Percentiles rank a stretch among this genome's conserved stretches.
phyloP scores from a whole-genome alignment of 1,140 invertebrate genomes.

The Drosophila obscura region DNA sequence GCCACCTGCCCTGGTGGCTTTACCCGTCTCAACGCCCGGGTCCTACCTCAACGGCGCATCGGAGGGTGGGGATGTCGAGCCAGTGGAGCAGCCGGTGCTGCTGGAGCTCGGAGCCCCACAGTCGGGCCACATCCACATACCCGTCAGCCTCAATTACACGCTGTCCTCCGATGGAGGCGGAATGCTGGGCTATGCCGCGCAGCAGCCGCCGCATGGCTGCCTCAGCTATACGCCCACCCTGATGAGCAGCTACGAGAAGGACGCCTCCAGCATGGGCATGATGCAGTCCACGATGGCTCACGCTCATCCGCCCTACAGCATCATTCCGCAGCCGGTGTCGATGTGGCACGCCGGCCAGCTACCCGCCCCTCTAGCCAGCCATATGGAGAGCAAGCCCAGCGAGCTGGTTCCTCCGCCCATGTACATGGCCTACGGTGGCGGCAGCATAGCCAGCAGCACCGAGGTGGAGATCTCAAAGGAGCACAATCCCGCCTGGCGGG shows the following conservation, averaged over 20 bases:
- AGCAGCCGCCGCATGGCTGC: slow-evolving; percentile 4
- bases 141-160: slow-evolving; percentile 55
- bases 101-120: slow-evolving; percentile 65
- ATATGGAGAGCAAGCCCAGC: slow-evolving; percentile 41
- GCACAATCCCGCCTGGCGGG: slow-evolving; percentile 85
- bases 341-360: slow-evolving; percentile 57
- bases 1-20: slow-evolving; percentile 57
- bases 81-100: slow-evolving; percentile 66
- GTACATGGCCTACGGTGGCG: slow-evolving; percentile 65
- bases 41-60: slow-evolving; percentile 54
- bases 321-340: slow-evolving; percentile 74
- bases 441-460: slow-evolving; percentile 30
- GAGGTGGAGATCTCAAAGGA: slow-evolving; percentile 84
- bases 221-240: slow-evolving; percentile 52
- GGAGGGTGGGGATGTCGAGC: slow-evolving; percentile 42
- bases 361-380: neutral
- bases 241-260: slow-evolving; percentile 56
- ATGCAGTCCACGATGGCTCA: slow-evolving; percentile 22
- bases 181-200: slow-evolving; percentile 48
- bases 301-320: slow-evolving; percentile 26
- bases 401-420: slow-evolving; percentile 76
- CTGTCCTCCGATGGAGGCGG: slow-evolving; percentile 51
- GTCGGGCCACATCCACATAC: neutral
- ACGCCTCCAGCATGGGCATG: slow-evolving; percentile 34
- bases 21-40: slow-evolving; percentile 50